Percentiles rank a stretch among this genome's conserved stretches.
Evolutionary conservation across 37 sponge, comb jelly and placozoan genomes (phyloP).

Genomic region (Diacarnus erythraeanus): DNA sequence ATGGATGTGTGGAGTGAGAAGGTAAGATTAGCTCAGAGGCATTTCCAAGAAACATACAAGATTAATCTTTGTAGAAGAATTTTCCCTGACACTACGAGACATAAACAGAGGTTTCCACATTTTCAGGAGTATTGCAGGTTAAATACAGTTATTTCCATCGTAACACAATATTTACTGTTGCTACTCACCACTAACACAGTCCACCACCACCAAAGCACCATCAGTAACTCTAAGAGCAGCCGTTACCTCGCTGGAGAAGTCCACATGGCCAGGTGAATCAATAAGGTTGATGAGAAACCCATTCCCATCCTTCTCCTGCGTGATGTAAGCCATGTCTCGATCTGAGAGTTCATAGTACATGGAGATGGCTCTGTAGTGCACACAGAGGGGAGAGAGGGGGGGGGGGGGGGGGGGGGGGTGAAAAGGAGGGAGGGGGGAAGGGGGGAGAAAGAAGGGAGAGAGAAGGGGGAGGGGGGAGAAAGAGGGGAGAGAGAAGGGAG

Average conservation of each 20-base stretch:
- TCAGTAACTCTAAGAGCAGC: conserved; percentile 99
- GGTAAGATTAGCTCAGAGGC: too few relatives aligned
- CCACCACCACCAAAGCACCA: conserved; percentile 98
- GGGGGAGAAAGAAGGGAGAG: neutral
- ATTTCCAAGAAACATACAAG: too few relatives aligned
- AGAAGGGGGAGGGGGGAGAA: neutral
- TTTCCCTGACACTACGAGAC: too few relatives aligned
- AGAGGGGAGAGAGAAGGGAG: neutral
- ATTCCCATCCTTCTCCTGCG: conserved; percentile 79
- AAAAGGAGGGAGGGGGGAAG: conserved; percentile 8
- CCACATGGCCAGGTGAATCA: conserved; percentile 98
- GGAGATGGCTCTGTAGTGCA: conserved; percentile 65
- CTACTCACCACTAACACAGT: conserved; percentile 94
- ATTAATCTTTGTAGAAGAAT: too few relatives aligned
- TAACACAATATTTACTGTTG: neutral
- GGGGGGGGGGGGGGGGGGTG: too few relatives aligned
- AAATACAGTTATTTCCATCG: too few relatives aligned
- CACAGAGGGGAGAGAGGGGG: neutral
- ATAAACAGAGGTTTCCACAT: too few relatives aligned
- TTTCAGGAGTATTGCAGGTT: too few relatives aligned
- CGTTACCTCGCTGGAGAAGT: conserved; percentile 97
- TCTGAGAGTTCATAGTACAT: conserved; percentile 94
- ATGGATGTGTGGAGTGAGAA: too few relatives aligned
- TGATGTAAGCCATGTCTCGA: conserved; percentile 75
- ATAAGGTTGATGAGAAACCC: conserved; percentile 99